Conservation (phyloP, 1,140 invertebrate genomes). For the Zeugodacus cucurbitae region DNA sequence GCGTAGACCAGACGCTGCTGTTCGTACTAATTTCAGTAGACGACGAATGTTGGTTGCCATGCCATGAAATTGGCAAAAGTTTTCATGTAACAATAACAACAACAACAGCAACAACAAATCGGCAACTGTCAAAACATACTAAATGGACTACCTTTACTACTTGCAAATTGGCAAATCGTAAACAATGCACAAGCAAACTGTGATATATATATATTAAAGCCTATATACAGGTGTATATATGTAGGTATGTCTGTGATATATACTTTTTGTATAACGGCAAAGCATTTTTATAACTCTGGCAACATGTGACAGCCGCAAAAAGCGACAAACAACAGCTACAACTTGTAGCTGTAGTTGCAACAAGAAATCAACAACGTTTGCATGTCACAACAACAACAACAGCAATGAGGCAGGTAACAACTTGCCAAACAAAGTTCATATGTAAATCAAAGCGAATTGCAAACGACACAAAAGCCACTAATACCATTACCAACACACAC, state of each 20-base stretch:
- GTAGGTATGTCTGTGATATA: background rate
- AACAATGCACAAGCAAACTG: background rate
- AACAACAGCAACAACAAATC: slow-evolving; percentile 29
- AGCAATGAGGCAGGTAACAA: background rate
- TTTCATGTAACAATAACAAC: slow-evolving; percentile 1
- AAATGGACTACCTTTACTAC: background rate
- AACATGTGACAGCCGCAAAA: background rate
- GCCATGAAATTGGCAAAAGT: background rate
- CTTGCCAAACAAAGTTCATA: background rate
- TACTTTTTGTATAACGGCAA: background rate
- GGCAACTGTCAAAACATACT: background rate
- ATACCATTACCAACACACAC: background rate
- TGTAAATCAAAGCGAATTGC: slow-evolving; percentile 24
- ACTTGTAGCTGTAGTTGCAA: background rate
- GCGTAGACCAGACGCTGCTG: background rate
- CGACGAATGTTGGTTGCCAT: background rate
- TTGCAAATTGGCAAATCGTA: slow-evolving; percentile 15
- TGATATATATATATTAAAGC: background rate
- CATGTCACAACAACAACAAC: background rate
- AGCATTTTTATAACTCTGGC: background rate
- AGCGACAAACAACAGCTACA: background rate
- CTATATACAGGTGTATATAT: background rate
- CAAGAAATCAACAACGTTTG: background rate
- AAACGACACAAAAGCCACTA: slow-evolving; percentile 18
- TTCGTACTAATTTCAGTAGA: background rate